Base-by-base conservation (phyloP, 2,888 invertebrate genomes). In the Pseudolycoriella hygida region DNA sequence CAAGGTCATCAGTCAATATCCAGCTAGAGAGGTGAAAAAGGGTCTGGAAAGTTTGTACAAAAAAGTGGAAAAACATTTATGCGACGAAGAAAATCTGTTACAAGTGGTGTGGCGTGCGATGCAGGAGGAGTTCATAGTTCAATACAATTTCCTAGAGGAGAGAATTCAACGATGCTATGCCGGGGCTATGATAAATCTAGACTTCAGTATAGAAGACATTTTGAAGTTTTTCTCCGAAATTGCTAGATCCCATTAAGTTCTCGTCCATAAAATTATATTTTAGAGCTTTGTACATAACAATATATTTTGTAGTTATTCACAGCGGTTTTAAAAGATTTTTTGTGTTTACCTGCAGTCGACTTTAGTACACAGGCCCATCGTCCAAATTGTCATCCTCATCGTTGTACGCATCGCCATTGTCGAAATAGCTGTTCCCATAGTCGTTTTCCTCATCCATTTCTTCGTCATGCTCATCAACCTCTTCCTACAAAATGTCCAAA, bases 31-130 rank as follows among this genome's bases (percentile, higher is more conserved):
- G 74, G 90, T 94, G 15, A 92, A 92, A 67, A 85, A 83, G 61
- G 89, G 92, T 2, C 69, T 96, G 50, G 93, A 94, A 65, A 80
- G 86, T 57, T 71, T 97, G 49, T 94, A 92, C 66, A 84, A 83
- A 64, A 93, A 92, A 65, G 92, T 97, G 46, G 97, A 97, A 63
- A 97, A 97, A 69, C 96, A 98, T 67, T 70, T 97, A 40, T 89
- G 88, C 57, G 93, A 93, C 66, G 89, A 90, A 66, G 86, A 87
- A 61, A 93, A 90, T 59, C 71, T 94, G 51, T 71, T 93, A 56
- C 67, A 87, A 77, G 97, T 98, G 43, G 97, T 98, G 47, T 98
- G 98, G 98, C 78, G 92, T 60, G 89, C 93, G 55, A 96, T 98
- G 96, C 96, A 97, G 71, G 92, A 96, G 64, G 96, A 97, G 71